Conservation (phyloP, 2,888 invertebrate species). For the Heliconius aoede region DNA sequence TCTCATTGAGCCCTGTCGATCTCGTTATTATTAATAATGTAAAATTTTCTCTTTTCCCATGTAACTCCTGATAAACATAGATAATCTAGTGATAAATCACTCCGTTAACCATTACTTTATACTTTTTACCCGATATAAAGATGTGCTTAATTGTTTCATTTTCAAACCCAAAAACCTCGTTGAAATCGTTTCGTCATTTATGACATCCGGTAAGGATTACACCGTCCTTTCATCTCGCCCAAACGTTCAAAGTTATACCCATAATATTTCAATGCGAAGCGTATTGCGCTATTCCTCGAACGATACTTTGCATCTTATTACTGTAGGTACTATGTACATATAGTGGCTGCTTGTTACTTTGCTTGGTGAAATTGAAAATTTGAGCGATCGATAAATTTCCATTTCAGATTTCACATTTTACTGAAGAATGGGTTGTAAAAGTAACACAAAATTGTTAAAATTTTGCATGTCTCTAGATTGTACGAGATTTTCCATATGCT, state of each 20-base stretch:
- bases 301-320: slow-evolving; percentile 30
- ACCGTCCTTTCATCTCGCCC: background rate
- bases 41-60: too few relatives aligned
- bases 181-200: slow-evolving; percentile 10
- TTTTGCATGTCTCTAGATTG: background rate
- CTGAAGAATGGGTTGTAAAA: slow-evolving; percentile 8
- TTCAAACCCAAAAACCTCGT: slow-evolving; percentile 10
- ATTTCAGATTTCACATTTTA: slow-evolving; percentile 11
- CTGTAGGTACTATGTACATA: background rate
- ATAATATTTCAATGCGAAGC: slow-evolving; percentile 26
- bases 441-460: background rate
- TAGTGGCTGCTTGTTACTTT: slow-evolving; percentile 21
- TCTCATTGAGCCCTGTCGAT: too few relatives aligned
- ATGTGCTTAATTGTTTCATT: background rate
- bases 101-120: too few relatives aligned
- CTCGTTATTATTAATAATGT: too few relatives aligned
- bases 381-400: slow-evolving; percentile 12
- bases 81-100: too few relatives aligned
- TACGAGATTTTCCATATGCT: background rate
- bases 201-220: background rate
- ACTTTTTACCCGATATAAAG: background rate
- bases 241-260: slow-evolving; percentile 20
- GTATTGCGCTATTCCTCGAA: slow-evolving; percentile 25
- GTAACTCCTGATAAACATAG: too few relatives aligned
- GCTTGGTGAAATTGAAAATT: slow-evolving; percentile 20